These are phyloP conservation scores for Leontocebus nigricollis DNA, from an alignment of 2,797 vertebrate genomes.

Conservation along the genomic window DNA sequence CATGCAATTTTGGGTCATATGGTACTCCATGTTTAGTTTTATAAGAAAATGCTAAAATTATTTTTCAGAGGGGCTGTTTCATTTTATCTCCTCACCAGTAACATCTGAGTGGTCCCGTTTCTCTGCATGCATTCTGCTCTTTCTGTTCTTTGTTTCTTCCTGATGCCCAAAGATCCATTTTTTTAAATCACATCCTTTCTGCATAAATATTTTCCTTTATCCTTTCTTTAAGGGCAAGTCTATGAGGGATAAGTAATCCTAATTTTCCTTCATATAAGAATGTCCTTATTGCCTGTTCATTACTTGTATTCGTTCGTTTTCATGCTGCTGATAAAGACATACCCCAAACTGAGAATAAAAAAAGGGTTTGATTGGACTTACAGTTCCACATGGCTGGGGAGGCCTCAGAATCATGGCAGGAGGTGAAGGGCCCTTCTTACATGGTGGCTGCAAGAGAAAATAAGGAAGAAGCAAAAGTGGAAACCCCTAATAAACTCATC, in stretches of 20 bases:
- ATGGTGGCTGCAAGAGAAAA: no score
- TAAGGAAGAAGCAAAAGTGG: no score
- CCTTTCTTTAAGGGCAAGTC: background rate
- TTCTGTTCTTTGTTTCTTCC: background rate
- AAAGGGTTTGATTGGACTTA: no score
- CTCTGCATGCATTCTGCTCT: slow-evolving; percentile 1
- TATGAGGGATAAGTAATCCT: slow-evolving; percentile 8
- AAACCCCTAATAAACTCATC: no score
- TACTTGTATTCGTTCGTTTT: no score
- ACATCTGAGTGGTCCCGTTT: background rate
- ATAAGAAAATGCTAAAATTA: background rate
- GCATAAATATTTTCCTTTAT: background rate
- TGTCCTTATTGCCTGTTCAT: slow-evolving; percentile 24
- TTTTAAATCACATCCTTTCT: background rate
- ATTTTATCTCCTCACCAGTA: background rate
- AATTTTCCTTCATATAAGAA: slow-evolving; percentile 15
- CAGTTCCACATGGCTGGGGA: no score
- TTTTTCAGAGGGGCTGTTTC: background rate
- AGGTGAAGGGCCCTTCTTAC: no score
- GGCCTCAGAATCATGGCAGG: no score
- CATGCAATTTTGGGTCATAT: background rate
- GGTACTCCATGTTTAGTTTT: background rate
- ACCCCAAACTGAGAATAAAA: no score
- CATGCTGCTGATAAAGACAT: no score
- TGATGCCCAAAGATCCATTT: background rate